These are phyloP conservation scores for Noctua janthe DNA, from an alignment of 2,888 invertebrate genomes.

Conservation along the genomic window DNA sequence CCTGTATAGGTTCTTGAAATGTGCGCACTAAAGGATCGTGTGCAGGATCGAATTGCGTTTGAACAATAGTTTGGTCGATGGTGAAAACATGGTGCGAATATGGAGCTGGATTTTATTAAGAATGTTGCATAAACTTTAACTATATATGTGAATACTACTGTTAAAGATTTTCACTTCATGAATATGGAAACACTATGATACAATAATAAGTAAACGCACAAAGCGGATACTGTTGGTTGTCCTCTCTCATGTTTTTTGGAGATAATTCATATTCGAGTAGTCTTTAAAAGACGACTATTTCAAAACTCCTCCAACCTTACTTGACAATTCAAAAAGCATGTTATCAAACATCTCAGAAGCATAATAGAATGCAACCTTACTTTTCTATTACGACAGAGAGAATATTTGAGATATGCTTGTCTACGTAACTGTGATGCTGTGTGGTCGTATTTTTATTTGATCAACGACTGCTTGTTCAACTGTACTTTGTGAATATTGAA, in stretches of 20 bases:
- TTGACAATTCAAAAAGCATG: constrained; percentile 50
- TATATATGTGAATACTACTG: not conserved
- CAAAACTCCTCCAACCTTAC: constrained; percentile 25
- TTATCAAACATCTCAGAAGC: constrained; percentile 58
- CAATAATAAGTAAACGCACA: no score
- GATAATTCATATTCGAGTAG: constrained; percentile 15
- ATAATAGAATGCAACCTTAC: constrained; percentile 60
- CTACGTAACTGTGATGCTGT: constrained; percentile 58
- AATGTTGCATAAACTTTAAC: not conserved
- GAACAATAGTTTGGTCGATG: constrained; percentile 31
- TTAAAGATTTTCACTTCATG: not conserved
- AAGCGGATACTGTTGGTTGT: not conserved
- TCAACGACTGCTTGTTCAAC: constrained; percentile 65
- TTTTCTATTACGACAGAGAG: constrained; percentile 57
- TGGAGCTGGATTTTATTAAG: not conserved
- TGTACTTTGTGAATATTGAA: constrained; percentile 67
- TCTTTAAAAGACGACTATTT: constrained; percentile 13
- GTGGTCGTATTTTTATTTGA: constrained; percentile 65
- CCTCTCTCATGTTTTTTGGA: not conserved
- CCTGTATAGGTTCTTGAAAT: constrained; percentile 22
- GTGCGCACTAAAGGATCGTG: constrained; percentile 24
- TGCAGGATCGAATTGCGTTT: constrained; percentile 18
- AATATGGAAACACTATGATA: no score
- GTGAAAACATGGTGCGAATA: constrained; percentile 9
- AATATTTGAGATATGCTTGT: constrained; percentile 53